phyloP scores from a whole-genome alignment of 2,888 invertebrate genomes.

The Pedicia rivosa region DNA sequence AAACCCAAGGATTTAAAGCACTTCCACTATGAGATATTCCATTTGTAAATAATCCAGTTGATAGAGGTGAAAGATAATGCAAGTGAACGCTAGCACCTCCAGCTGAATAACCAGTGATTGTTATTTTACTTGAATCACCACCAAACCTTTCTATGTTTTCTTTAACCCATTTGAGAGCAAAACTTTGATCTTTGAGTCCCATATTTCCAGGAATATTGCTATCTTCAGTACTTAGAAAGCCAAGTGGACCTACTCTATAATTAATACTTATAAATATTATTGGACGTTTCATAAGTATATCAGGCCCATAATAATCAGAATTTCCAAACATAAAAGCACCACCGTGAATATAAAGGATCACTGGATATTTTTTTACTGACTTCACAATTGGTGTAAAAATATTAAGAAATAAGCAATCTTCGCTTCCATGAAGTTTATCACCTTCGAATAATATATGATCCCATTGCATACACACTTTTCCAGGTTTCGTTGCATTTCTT shows the following conservation, averaged over 20 bases:
- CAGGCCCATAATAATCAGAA: constrained; percentile 36
- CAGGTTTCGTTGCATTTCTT: constrained; percentile 35
- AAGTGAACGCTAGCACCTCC: constrained; percentile 62
- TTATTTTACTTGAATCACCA: constrained; percentile 52
- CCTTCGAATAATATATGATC: constrained; percentile 27
- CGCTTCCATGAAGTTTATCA: constrained; percentile 34
- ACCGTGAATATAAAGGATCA: constrained; percentile 49
- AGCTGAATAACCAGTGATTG: constrained; percentile 52
- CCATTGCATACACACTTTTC: constrained; percentile 46
- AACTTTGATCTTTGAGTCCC: constrained; percentile 56
- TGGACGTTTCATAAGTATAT: constrained; percentile 43
- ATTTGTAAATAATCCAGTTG: constrained; percentile 40
- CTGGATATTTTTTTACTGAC: constrained; percentile 38
- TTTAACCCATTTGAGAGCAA: constrained; percentile 53
- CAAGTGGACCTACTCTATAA: constrained; percentile 55
- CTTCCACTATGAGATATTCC: constrained; percentile 58
- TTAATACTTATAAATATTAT: constrained; percentile 51
- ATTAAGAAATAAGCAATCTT: constrained; percentile 51
- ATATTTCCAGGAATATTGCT: constrained; percentile 49
- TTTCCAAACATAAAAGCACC: constrained; percentile 54
- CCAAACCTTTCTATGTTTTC: constrained; percentile 52
- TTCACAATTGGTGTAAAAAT: constrained; percentile 38
- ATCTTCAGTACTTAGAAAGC: constrained; percentile 61
- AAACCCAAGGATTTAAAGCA: constrained; percentile 43
- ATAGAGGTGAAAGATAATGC: constrained; percentile 47